Percentiles rank a stretch among this genome's conserved stretches.
phyloP scores from a whole-genome alignment of 2,888 invertebrate species.

The Sepioteuthis lessoniana region DNA sequence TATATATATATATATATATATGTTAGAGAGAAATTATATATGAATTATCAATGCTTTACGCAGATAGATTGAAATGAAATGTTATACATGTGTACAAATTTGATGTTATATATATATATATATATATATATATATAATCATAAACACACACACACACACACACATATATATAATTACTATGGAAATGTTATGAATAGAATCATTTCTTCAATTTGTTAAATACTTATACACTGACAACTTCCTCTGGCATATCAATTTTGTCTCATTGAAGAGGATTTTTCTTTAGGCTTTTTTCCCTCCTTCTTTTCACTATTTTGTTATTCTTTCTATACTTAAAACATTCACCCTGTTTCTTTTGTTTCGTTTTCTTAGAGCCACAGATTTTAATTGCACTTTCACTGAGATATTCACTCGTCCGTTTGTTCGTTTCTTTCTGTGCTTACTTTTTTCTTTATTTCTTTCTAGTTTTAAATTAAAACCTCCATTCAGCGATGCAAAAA shows the following conservation, averaged over 20 bases:
- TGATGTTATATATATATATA: neutral
- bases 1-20: too few species aligned
- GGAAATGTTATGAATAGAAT: neutral
- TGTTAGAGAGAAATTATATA: too few species aligned
- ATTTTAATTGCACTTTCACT: too few species aligned
- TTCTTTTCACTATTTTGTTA: neutral
- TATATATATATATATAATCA: neutral
- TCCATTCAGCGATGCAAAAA: too few species aligned
- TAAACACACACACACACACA: constrained; percentile 1
- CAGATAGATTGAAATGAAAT: too few species aligned
- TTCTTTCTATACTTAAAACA: neutral
- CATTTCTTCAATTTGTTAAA: neutral
- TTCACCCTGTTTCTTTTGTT: neutral
- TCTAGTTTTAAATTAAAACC: neutral
- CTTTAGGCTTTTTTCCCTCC: too few species aligned
- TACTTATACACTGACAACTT: neutral
- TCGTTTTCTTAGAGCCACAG: too few species aligned
- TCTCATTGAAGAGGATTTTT: neutral
- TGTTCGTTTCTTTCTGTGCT: neutral
- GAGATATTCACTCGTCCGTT: too few species aligned
- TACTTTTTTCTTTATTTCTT: neutral
- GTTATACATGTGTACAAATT: neutral
- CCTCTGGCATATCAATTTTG: neutral
- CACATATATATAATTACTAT: neutral
- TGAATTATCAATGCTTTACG: too few species aligned